Evolutionary conservation across 2,888 invertebrate species (phyloP).

Genomic region (Stenichneumon culpator): DNA sequence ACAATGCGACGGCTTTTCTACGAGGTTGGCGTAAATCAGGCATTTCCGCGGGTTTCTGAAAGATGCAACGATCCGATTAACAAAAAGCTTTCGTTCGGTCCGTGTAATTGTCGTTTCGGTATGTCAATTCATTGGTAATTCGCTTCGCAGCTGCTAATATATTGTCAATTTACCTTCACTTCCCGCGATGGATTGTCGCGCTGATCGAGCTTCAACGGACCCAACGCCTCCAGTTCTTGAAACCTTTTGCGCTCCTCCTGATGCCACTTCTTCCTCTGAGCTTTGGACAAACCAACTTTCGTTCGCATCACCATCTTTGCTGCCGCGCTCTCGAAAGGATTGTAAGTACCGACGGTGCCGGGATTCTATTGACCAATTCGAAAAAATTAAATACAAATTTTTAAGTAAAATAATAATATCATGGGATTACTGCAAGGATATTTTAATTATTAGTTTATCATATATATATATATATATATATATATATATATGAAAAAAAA

Average conservation of each 20-base stretch:
- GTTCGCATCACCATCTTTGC: constrained; percentile 56
- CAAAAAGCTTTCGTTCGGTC: too few relatives aligned
- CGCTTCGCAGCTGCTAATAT: too few relatives aligned
- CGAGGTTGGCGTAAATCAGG: neutral
- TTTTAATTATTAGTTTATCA: neutral
- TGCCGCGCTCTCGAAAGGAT: constrained; percentile 67
- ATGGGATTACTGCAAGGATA: neutral
- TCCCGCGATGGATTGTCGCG: neutral
- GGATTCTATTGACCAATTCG: constrained; percentile 61
- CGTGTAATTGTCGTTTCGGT: too few relatives aligned
- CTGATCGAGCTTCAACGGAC: constrained; percentile 31
- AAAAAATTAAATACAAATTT: neutral
- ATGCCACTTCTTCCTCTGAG: constrained; percentile 67
- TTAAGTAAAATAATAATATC: too few relatives aligned
- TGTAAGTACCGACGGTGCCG: constrained; percentile 61
- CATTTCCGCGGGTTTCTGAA: constrained; percentile 21
- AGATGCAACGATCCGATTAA: neutral
- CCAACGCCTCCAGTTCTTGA: constrained; percentile 42
- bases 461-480: too few relatives aligned
- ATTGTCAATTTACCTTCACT: constrained; percentile 18
- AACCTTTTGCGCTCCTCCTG: constrained; percentile 66
- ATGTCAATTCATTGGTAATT: too few relatives aligned
- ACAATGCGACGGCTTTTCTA: neutral
- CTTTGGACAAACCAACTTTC: constrained; percentile 68
- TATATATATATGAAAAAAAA: neutral